Base-by-base conservation (phyloP, 1,140 invertebrate genomes). In the Drosophila kikkawai region DNA sequence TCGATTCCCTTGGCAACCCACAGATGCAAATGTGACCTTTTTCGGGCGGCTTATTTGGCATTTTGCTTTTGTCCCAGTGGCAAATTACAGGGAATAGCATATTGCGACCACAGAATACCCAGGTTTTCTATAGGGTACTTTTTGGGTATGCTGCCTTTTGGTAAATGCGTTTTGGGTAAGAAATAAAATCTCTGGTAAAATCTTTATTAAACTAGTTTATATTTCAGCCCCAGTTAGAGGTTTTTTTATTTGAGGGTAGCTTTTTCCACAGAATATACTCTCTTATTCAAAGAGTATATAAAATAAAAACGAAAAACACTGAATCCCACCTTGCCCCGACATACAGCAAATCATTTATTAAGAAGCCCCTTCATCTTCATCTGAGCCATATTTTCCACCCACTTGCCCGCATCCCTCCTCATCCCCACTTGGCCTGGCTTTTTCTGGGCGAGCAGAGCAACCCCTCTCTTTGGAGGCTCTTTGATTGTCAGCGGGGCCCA, bases 301-400 rank as follows among this genome's bases (percentile, higher is more conserved):
- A 68, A 42, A 45, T 39, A 70, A 44, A 22, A 36, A 34, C 22
- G 5, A 67, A 41, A 50, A 42, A 55, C 48, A 67, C 55, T 48
- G 63, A 70, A 53, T 50, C 11, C 11, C 22, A 19, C 15, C 8
- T 47, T 6, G n/a, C 34, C 34, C 48, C 26, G 1, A n/a, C 48
- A 58, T 36, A 47, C 45, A 32, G 66, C 65, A 60, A 73, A 73
- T 73, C 67, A 74, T 74, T 73, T 74, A 74, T 73, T 73, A 74
- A 74, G 68, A 32, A 37, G 45, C 44, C 22, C 36, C 69, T 59
- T 36, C 45, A 61, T 67, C 64, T 66, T 60, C 64, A 71, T 71
- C 67, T 42, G 22, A 39, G 51, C 42, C 69, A 69, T 44, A 66
- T 51, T 50, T 51, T 34, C 32, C 39, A 17, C 39, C 56, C 19